Evolutionary conservation across 2,113 vertebrate genomes (phyloP).

Genomic region (Paedocypris sp.): DNA sequence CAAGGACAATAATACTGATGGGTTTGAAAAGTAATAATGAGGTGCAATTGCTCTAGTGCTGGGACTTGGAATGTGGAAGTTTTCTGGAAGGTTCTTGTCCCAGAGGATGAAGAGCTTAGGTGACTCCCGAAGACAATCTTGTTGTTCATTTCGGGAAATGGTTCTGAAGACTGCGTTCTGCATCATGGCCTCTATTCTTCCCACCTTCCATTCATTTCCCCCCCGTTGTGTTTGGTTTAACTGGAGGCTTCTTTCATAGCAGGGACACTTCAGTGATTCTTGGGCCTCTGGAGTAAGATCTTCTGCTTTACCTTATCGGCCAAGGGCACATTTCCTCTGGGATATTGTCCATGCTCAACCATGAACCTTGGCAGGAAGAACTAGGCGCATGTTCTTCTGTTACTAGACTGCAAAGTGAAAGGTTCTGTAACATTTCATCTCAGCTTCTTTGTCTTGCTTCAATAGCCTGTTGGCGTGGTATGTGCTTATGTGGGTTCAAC

Average conservation of each 20-base stretch:
- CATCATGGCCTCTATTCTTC: conserved; percentile 29
- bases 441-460: no score
- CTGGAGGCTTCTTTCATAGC: conserved; percentile 1
- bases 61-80: not conserved
- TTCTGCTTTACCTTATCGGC: conserved; percentile 35
- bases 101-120: conserved; percentile 11
- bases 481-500: no score
- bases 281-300: conserved; percentile 19
- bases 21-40: not conserved
- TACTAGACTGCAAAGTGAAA: conserved; percentile 11
- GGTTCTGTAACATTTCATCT: no score
- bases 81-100: conserved; percentile 19
- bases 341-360: conserved; percentile 22
- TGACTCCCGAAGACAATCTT: conserved; percentile 22
- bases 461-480: no score
- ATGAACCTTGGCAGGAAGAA: conserved; percentile 20
- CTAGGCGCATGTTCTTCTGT: conserved; percentile 26
- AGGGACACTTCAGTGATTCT: conserved; percentile 19
- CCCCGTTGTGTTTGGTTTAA: not conserved
- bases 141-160: conserved; percentile 24
- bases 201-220: conserved; percentile 6
- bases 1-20: conserved; percentile 25
- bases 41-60: conserved; percentile 1
- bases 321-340: conserved; percentile 30
- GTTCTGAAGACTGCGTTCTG: conserved; percentile 29